A percentile compares a stretch with the other conserved stretches of the same genome.
Conservation (phyloP, 2,888 invertebrate species). For the Macrophya annulata region DNA sequence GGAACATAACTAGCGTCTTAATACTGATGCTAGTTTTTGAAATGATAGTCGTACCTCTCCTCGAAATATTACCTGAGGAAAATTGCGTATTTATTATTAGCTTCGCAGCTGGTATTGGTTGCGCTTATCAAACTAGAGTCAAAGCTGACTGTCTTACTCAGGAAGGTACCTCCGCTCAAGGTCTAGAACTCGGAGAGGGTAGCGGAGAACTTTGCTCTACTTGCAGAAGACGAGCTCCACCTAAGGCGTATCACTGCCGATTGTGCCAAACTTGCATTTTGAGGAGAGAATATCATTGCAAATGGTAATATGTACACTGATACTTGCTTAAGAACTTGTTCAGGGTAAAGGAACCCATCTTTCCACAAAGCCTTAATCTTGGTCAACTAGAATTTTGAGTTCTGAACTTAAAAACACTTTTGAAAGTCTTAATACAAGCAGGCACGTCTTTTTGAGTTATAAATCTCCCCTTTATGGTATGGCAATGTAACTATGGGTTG, state of each 20-base stretch:
- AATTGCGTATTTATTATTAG: slow-evolving; percentile 83
- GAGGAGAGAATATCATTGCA: slow-evolving; percentile 90
- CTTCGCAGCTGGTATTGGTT: slow-evolving; percentile 79
- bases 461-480: background rate
- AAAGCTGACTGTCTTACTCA: slow-evolving; percentile 71
- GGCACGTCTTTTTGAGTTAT: background rate
- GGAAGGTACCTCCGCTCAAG: slow-evolving; percentile 67
- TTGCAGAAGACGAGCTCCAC: slow-evolving; percentile 84
- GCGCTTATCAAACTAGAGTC: slow-evolving; percentile 77
- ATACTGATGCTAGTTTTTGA: slow-evolving; percentile 87
- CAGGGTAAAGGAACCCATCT: background rate
- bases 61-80: slow-evolving; percentile 87
- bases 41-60: slow-evolving; percentile 85
- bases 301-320: slow-evolving; percentile 83
- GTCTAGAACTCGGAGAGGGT: slow-evolving; percentile 73
- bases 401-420: background rate
- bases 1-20: slow-evolving; percentile 87
- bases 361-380: background rate
- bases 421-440: background rate
- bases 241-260: slow-evolving; percentile 90
- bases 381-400: background rate
- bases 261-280: slow-evolving; percentile 92
- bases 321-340: background rate
- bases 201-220: slow-evolving; percentile 81
- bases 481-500: background rate